These are phyloP conservation scores for Myiozetetes cayanensis DNA, from an alignment of 2,113 vertebrate genomes.

Conservation along the genomic window DNA sequence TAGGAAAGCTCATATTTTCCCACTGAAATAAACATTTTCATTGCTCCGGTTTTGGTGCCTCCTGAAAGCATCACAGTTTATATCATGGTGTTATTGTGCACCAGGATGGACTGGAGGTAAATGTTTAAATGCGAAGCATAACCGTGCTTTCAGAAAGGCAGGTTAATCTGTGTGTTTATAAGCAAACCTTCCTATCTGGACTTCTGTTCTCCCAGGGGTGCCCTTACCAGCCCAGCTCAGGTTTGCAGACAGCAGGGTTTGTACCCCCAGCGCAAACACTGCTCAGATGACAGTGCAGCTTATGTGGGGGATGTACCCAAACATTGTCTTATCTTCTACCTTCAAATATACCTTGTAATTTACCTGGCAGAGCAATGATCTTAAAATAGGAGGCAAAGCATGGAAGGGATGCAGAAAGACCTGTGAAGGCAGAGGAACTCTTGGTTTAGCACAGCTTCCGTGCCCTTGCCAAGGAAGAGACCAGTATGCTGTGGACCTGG, in stretches of 20 bases:
- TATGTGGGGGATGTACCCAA: rapidly evolving
- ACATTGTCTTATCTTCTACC: not conserved
- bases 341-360: not conserved
- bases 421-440: not conserved
- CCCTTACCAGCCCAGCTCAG: not conserved
- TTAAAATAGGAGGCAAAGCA: not conserved
- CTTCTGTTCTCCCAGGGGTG: not conserved
- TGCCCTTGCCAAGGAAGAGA: not conserved
- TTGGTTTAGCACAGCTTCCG: not conserved
- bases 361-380: not conserved
- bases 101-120: not conserved
- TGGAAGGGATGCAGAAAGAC: not conserved
- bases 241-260: rapidly evolving
- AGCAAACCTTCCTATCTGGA: not conserved
- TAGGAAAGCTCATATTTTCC: not conserved
- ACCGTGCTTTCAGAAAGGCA: not conserved
- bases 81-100: not conserved
- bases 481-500: rapidly evolving
- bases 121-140: not conserved
- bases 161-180: not conserved
- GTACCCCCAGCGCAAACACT: not conserved
- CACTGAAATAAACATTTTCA: not conserved
- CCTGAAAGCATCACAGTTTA: not conserved
- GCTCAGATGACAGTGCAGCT: rapidly evolving
- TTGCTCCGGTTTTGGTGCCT: not conserved